phyloP scores from a whole-genome alignment of 2,113 vertebrate species.

The Apistogramma diplotaenia region DNA sequence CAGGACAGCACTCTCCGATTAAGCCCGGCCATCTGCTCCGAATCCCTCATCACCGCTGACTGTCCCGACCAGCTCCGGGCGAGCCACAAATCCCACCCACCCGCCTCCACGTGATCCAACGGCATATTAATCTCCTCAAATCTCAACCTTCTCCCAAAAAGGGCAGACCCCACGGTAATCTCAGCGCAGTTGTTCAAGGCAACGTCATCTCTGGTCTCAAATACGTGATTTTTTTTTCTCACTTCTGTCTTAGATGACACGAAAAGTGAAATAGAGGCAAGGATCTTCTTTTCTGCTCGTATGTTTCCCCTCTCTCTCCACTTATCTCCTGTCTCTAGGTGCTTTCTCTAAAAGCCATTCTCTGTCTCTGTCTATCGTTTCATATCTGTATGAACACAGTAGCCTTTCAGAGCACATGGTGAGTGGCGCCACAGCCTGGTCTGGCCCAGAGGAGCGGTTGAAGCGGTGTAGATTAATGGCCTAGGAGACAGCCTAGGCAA shows the following conservation, averaged over 20 bases:
- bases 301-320: constrained; percentile 30
- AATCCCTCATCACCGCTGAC: constrained; percentile 25
- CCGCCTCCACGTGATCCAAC: constrained; percentile 15
- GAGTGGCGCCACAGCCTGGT: constrained; percentile 41
- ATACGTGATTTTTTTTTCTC: constrained; percentile 21
- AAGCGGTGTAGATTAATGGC: constrained; percentile 62
- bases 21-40: constrained; percentile 53
- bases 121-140: constrained; percentile 61
- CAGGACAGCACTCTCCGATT: constrained; percentile 38
- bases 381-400: constrained; percentile 63
- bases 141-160: constrained; percentile 59
- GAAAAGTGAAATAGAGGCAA: not conserved
- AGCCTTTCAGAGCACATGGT: constrained; percentile 50
- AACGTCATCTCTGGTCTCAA: constrained; percentile 26
- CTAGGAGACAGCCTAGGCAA: constrained; percentile 60
- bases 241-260: constrained; percentile 21
- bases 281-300: not conserved
- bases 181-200: constrained; percentile 16
- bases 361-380: constrained; percentile 51
- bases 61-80: constrained; percentile 19
- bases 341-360: constrained; percentile 57
- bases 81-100: constrained; percentile 24
- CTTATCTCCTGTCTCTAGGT: constrained; percentile 55
- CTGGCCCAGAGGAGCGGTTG: constrained; percentile 49
- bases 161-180: constrained; percentile 39